phyloP scores from a whole-genome alignment of 92 coral and sea anemone species.

The Zoanthus sansibaricus region DNA sequence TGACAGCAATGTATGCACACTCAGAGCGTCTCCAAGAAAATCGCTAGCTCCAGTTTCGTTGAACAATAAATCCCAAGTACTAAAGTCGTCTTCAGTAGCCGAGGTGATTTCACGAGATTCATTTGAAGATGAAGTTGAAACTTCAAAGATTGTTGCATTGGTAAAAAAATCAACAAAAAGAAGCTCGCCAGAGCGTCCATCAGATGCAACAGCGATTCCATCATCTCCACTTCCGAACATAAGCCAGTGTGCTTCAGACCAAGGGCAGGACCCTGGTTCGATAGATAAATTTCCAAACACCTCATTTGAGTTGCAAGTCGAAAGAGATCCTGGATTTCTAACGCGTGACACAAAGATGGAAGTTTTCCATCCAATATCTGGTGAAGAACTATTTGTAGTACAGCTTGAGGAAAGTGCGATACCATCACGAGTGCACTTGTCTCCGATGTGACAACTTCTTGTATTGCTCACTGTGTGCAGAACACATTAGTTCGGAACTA shows the following conservation, averaged over 20 bases:
- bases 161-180: not conserved
- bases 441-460: not conserved
- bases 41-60: not conserved
- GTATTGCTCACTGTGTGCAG: not conserved
- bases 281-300: not conserved
- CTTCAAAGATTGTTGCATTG: slow-evolving; percentile 29
- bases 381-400: slow-evolving; percentile 39
- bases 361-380: slow-evolving; percentile 42
- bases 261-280: slow-evolving; percentile 12
- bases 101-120: slow-evolving; percentile 17
- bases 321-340: slow-evolving; percentile 4
- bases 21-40: slow-evolving; percentile 13
- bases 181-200: not conserved
- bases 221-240: not conserved
- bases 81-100: slow-evolving; percentile 19
- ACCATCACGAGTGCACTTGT: slow-evolving; percentile 17
- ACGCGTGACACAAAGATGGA: slow-evolving; percentile 39
- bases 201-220: not conserved
- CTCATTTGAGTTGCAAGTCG: slow-evolving; percentile 27
- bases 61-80: not conserved
- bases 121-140: slow-evolving; percentile 27
- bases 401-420: slow-evolving; percentile 38
- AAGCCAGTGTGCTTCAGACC: not conserved
- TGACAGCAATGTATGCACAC: not conserved
- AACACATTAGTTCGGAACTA: not conserved